These are phyloP conservation scores for Phthorimaea operculella DNA, from an alignment of 1,140 invertebrate genomes.

Conservation along the genomic window DNA sequence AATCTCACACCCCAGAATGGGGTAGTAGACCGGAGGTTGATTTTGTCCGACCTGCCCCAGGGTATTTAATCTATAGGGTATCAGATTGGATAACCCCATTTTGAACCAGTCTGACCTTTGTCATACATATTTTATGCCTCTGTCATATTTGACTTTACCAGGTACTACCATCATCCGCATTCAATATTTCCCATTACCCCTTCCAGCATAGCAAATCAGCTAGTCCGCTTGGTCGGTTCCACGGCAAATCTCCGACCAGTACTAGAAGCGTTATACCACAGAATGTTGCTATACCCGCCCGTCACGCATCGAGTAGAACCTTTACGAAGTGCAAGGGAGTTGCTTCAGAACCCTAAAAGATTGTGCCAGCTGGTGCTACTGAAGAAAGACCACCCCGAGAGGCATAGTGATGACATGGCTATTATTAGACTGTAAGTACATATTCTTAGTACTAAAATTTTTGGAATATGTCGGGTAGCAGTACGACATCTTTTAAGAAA, in stretches of 20 bases:
- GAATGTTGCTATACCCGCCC: slow-evolving; percentile 89
- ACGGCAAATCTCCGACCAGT: slow-evolving; percentile 87
- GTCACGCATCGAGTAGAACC: slow-evolving; percentile 86
- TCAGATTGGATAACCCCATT: too few relatives aligned
- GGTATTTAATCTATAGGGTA: too few relatives aligned
- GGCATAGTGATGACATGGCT: slow-evolving; percentile 89
- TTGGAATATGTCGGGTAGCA: too few relatives aligned
- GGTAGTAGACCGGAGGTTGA: too few relatives aligned
- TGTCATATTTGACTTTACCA: too few relatives aligned
- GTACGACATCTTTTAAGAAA: too few relatives aligned
- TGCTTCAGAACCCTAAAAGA: slow-evolving; percentile 79
- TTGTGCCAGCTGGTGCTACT: slow-evolving; percentile 76
- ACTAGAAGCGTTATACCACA: slow-evolving; percentile 90
- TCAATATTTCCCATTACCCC: too few relatives aligned
- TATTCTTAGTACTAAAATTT: background rate
- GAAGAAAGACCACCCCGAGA: slow-evolving; percentile 74
- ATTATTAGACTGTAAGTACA: slow-evolving; percentile 85
- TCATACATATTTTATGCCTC: too few relatives aligned
- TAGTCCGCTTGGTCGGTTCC: slow-evolving; percentile 87
- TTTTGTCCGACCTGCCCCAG: too few relatives aligned
- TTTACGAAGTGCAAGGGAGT: slow-evolving; percentile 80
- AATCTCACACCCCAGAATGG: too few relatives aligned
- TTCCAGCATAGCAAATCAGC: slow-evolving; percentile 84
- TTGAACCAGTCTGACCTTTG: too few relatives aligned
- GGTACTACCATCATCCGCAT: too few relatives aligned